phyloP scores from a whole-genome alignment of 2,797 vertebrate genomes.

The Bufotes viridis region DNA sequence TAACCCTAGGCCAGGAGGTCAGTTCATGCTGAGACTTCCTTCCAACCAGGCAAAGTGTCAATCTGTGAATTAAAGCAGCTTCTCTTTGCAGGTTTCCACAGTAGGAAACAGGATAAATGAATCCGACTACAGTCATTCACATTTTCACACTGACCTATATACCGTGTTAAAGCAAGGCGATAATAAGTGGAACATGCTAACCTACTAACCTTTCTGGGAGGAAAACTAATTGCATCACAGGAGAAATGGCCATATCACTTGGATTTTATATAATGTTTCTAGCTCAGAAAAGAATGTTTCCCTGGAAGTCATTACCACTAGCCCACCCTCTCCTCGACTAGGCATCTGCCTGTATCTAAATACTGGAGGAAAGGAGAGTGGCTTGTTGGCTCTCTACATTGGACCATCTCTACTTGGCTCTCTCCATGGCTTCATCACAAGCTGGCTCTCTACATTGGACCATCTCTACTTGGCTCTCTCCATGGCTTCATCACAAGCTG shows the following conservation, averaged over 20 bases:
- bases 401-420: too few species aligned
- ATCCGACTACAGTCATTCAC: not conserved
- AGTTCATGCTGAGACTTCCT: slow-evolving; percentile 25
- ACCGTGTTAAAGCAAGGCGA: slow-evolving; percentile 18
- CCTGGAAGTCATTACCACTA: not conserved
- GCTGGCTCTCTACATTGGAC: too few species aligned
- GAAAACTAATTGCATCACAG: slow-evolving; percentile 32
- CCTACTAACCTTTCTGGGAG: slow-evolving; percentile 26
- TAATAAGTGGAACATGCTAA: slow-evolving; percentile 52
- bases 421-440: too few species aligned
- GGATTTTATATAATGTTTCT: not conserved
- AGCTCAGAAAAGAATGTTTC: not conserved
- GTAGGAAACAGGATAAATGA: slow-evolving; percentile 14
- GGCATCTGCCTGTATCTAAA: not conserved
- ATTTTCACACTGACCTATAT: slow-evolving; percentile 52
- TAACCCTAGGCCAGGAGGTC: slow-evolving; percentile 12
- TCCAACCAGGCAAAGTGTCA: not conserved
- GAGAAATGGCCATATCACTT: slow-evolving; percentile 26
- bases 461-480: too few species aligned
- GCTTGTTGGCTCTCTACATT: too few species aligned
- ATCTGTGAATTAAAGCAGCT: slow-evolving; percentile 16
- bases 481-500: too few species aligned
- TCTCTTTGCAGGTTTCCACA: slow-evolving; percentile 5
- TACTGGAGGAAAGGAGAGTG: too few species aligned
- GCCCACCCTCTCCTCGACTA: not conserved